Percentiles rank a stretch among this genome's conserved stretches.
Conservation (phyloP, 92 coral and sea anemone genomes). For the Pocillopora grandis region DNA sequence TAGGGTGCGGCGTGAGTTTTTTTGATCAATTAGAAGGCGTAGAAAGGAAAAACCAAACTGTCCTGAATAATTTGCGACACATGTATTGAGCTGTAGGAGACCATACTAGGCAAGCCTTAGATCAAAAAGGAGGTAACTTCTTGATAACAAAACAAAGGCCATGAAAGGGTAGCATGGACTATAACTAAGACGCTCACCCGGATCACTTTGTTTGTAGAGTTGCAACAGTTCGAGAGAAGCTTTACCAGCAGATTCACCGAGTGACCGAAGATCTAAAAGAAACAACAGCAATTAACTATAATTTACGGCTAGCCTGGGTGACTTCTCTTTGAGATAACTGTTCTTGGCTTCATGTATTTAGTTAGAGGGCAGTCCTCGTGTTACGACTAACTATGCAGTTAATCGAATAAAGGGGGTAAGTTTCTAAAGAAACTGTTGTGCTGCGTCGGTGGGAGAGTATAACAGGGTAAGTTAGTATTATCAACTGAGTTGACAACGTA, state of each 20-base stretch:
- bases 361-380: too few relatives aligned
- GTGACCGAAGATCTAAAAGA: slow-evolving; percentile 67
- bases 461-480: too few relatives aligned
- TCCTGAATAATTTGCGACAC: not conserved
- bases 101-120: not conserved
- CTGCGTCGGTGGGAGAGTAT: too few relatives aligned
- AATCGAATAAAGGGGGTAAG: too few relatives aligned
- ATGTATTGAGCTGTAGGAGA: not conserved
- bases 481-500: too few relatives aligned
- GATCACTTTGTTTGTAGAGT: slow-evolving; percentile 49
- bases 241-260: slow-evolving; percentile 83
- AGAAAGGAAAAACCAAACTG: not conserved
- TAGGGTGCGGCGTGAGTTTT: too few relatives aligned
- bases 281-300: not conserved
- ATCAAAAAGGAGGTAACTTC: not conserved
- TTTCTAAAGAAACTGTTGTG: too few relatives aligned
- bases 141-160: not conserved
- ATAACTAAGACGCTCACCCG: slow-evolving; percentile 53
- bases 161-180: not conserved
- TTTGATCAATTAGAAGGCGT: too few relatives aligned
- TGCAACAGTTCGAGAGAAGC: slow-evolving; percentile 78
- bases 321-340: not conserved
- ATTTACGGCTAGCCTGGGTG: not conserved
- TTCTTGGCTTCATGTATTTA: too few relatives aligned
- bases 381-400: too few relatives aligned